A percentile compares a stretch with the other conserved stretches of the same genome.
Conservation (phyloP, 2,113 vertebrate genomes). For the Carettochelys insculpta region DNA sequence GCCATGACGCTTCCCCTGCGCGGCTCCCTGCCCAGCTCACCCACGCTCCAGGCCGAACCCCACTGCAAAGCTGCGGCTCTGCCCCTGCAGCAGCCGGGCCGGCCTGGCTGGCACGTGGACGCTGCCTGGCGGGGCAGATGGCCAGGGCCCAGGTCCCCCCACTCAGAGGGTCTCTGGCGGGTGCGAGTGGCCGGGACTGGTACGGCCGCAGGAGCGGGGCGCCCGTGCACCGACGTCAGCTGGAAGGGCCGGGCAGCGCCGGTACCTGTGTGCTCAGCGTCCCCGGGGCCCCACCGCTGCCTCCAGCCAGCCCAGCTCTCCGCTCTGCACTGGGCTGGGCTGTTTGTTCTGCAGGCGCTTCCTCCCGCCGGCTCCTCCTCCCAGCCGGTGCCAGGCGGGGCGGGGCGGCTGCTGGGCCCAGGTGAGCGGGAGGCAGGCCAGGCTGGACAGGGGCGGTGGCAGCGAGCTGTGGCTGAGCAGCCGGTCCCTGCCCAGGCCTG, state of each 20-base stretch:
- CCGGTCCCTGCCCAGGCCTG: too few species aligned
- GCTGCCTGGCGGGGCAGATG: neutral
- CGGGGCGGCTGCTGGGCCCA: neutral
- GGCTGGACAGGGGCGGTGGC: neutral
- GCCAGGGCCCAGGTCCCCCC: too few species aligned
- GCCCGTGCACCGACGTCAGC: too few species aligned
- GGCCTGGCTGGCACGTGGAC: neutral
- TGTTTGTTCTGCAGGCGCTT: slow-evolving; percentile 58
- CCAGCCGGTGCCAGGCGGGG: slow-evolving; percentile 61
- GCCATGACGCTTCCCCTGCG: neutral
- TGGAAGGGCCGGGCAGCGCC: too few species aligned
- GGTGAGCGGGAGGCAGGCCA: neutral
- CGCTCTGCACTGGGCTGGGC: neutral
- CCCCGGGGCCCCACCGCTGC: too few species aligned
- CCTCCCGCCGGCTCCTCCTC: slow-evolving; percentile 64
- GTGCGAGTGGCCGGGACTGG: too few species aligned
- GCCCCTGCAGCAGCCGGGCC: too few species aligned
- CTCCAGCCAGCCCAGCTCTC: neutral
- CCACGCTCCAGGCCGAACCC: neutral
- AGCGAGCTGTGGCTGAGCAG: too few species aligned
- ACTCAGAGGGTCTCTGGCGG: too few species aligned
- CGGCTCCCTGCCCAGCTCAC: neutral
- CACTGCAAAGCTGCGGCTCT: neutral
- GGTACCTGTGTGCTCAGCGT: neutral
- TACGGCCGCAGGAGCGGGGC: too few species aligned